These are phyloP conservation scores for Pangasius macronema DNA, from an alignment of 2,797 vertebrate species.

Conservation along the genomic window DNA sequence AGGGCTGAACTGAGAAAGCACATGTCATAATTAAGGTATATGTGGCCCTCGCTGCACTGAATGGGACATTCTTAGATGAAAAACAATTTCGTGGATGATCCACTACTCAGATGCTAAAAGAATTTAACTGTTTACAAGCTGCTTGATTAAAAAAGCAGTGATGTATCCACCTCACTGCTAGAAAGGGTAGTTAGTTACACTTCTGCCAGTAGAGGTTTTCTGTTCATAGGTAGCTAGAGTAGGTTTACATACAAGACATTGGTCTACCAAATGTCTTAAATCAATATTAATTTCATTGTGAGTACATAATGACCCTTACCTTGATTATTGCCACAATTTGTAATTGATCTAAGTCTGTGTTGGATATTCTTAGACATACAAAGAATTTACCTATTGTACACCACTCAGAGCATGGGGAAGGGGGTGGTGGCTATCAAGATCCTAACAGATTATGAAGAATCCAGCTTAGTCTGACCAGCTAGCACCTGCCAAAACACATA, in stretches of 20 bases:
- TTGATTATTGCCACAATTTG: neutral
- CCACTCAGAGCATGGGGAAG: neutral
- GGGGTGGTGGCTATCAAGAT: neutral
- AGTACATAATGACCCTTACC: neutral
- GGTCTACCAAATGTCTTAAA: neutral
- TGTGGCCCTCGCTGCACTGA: too few species aligned
- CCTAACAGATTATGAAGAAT: neutral
- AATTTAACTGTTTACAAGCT: neutral
- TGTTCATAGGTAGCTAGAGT: neutral
- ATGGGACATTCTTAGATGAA: too few species aligned
- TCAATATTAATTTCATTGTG: neutral
- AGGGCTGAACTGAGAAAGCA: neutral
- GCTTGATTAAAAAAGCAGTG: neutral
- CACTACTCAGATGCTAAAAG: too few species aligned
- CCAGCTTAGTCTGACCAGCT: neutral
- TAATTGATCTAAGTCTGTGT: neutral
- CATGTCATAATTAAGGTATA: too few species aligned
- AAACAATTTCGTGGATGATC: too few species aligned
- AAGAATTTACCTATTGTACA: neutral
- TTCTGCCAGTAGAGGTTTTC: neutral
- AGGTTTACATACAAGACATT: neutral
- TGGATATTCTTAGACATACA: neutral
- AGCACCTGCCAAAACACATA: neutral
- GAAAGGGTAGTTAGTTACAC: too few species aligned
- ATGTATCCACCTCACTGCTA: too few species aligned